Base-by-base conservation (phyloP, 2,888 invertebrate species). In the Aphrophora alni region DNA sequence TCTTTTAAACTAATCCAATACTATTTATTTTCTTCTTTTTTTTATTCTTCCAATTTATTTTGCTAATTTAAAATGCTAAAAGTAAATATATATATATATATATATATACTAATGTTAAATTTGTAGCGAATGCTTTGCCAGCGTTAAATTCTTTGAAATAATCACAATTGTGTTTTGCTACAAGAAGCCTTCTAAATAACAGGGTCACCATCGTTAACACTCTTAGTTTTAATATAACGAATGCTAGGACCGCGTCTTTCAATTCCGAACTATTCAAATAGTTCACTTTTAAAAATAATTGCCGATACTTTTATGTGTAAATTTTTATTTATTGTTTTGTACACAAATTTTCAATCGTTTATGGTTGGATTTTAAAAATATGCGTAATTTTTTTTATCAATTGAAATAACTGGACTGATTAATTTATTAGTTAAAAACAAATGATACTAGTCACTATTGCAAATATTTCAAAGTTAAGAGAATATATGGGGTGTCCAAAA, bases 211-310 rank as follows among this genome's bases (percentile, higher is more conserved):
- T 78, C 71, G 72, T 72, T 78, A n/a, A 78, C 27, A 71, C 28
- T 28, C 71, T 78, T 84, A 83, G 84, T 83, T 82, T 82, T 84
- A 82, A 84, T 84, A 83, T 81, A 79, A 81, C 82, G 80, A 82
- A 80, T 81, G 83, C 81, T 84, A 84, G 82, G 83, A 81, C 84
- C 83, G 83, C 82, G 84, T 84, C 84, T 84, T 84, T 84, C 84
- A 84, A 84, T 82, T 59, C 59, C 59, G 21, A 59, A 59, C 59
- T 59, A 21, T 21, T 5, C 2, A 44, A 44, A 21, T 21, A 59
- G 59, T 59, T 59, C 21, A 21, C 59, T 21, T 59, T 59, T 59
- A n/a, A n/a, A 21, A 59, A 21, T 59, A 21, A 59, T 44, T 59
- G 59, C 59, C 59, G 21, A 21, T 59, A 21, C 59, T 59, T 59